phyloP scores from a whole-genome alignment of 2,888 invertebrate species.

The Julus scandinavius region DNA sequence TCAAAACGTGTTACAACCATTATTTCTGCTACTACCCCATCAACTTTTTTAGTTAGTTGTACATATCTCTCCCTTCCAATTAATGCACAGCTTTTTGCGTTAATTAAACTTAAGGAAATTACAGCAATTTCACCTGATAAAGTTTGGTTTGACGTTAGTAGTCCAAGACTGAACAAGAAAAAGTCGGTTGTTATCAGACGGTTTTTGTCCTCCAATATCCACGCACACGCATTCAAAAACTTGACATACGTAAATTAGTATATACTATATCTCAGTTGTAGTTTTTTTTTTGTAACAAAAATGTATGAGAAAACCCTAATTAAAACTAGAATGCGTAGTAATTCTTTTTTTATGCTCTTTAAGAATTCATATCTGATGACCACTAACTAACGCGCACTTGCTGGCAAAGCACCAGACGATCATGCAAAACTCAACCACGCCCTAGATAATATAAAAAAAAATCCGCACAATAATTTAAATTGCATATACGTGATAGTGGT shows the following conservation, averaged over 20 bases:
- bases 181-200: background rate
- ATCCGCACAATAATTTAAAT: constrained; percentile 21
- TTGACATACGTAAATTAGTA: background rate
- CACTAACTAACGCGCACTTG: background rate
- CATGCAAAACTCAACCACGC: constrained; percentile 2
- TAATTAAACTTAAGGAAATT: background rate
- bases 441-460: background rate
- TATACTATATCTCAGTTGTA: background rate
- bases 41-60: too few relatives aligned
- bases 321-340: background rate
- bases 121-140: background rate
- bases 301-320: background rate
- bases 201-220: too few relatives aligned
- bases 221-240: background rate
- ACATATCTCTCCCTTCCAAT: too few relatives aligned
- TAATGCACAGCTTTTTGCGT: background rate
- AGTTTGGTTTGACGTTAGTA: background rate
- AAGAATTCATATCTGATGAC: background rate
- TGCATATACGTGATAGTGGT: background rate
- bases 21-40: too few relatives aligned
- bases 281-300: background rate
- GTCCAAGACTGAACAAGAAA: background rate
- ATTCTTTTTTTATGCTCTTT: background rate
- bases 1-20: too few relatives aligned
- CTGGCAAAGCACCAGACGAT: constrained; percentile 18